Evolutionary conservation across 2,888 invertebrate genomes (phyloP), one percentile per base, ranked within the genome.

Genomic region (Tigriopus californicus): DNA sequence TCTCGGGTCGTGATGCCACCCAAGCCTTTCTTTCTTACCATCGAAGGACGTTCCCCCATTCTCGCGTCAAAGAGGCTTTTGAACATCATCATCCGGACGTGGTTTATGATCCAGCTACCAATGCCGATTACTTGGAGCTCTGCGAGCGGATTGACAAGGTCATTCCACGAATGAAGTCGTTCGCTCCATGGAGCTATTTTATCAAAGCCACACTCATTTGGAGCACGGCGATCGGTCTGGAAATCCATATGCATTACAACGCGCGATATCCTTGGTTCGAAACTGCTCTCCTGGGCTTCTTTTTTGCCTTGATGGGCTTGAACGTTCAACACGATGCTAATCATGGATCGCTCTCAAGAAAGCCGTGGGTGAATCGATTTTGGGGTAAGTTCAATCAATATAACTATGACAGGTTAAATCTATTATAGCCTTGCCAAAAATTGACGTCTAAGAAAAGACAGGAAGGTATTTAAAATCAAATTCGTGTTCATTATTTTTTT

Each of bases 241-340:
- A 54, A 22, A 18, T 40, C 13, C 41, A 41, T 4, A 54, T 54
- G 54, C 54, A 54, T 22, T 15, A 15, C 44, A 44, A 44, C 18
- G 18, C 15, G 4, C 8, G 13, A 1, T 18, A 54, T 18, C 40
- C 22, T 6, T 54, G 18, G 18, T 54, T 40, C 41, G 18, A n/a
- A 13, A 20, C 54, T 1, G 18, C 41, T 18, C 40, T 54, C 1
- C 18, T 24, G 2, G 54, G 52, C 2, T 33, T 54, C 33, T 40
- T 54, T 15, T 54, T n/a, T 41, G 54, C 54, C 40, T 18, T 54
- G 13, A 54, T 54, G n/a, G 54, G 54, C n/a, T 40, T 54, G 6
- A 54, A 54, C 40, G 40, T 54, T 54, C 54, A 54, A 22, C 54
- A 54, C 41, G 54, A 54, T 41, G 54, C 54, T n/a, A 54, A 54